phyloP scores from a whole-genome alignment of 2,888 invertebrate genomes.

The Nomada flava region DNA sequence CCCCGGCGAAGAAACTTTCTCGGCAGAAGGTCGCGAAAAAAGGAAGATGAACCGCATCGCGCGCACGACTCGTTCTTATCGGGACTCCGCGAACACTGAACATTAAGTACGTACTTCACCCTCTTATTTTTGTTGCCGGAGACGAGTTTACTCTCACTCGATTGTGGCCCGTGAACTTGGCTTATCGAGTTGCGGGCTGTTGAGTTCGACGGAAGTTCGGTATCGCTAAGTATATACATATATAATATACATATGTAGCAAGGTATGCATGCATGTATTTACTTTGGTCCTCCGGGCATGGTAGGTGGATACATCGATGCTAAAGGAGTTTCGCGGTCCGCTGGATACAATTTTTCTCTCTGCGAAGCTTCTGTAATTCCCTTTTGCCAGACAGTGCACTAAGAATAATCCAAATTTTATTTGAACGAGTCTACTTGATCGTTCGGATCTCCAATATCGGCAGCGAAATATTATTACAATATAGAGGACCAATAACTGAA shows the following conservation, averaged over 20 bases:
- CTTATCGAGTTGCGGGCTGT: slow-evolving; percentile 41
- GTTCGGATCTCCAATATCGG: not conserved
- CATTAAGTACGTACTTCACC: not conserved
- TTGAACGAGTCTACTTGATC: not conserved
- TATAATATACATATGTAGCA: no score
- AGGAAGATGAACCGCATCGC: not conserved
- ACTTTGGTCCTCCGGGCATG: not conserved
- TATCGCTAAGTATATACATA: slow-evolving; percentile 13
- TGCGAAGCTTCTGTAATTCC: not conserved
- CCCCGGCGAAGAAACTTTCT: not conserved
- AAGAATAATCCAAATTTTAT: not conserved
- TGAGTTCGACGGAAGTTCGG: slow-evolving; percentile 28
- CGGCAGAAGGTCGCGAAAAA: not conserved
- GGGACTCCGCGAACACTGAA: not conserved
- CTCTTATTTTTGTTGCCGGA: not conserved
- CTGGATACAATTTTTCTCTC: slow-evolving; percentile 10
- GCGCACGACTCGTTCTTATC: not conserved
- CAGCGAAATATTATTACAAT: not conserved
- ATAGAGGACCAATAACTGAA: not conserved
- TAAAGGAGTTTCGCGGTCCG: not conserved
- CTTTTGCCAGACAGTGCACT: not conserved
- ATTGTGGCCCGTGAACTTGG: slow-evolving; percentile 2
- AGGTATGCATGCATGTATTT: no score
- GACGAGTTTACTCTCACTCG: slow-evolving; percentile 17
- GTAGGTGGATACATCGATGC: not conserved